Percentiles rank a stretch among this genome's conserved stretches.
Conservation (phyloP, 1,140 invertebrate species). For the Reticulitermes speratus region DNA sequence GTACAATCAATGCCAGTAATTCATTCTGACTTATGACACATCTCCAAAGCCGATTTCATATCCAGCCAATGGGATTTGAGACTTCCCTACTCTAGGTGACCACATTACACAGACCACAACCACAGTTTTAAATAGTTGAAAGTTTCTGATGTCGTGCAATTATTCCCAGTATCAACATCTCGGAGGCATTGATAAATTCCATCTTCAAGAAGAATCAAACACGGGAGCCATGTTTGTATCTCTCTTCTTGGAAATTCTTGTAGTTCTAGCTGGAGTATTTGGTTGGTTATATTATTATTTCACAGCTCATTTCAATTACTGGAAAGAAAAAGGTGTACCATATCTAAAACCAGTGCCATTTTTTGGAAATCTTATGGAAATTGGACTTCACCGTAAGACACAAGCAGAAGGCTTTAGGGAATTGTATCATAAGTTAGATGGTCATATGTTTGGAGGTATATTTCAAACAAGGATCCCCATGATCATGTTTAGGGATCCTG, state of each 20-base stretch:
- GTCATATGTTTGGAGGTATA: conserved; percentile 49
- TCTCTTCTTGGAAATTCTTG: not conserved
- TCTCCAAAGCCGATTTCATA: too few relatives aligned
- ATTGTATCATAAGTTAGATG: conserved; percentile 41
- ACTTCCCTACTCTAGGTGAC: too few relatives aligned
- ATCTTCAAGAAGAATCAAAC: not conserved
- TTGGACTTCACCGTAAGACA: not conserved
- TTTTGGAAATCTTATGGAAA: conserved; percentile 44
- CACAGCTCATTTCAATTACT: conserved; percentile 45
- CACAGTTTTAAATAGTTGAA: too few relatives aligned
- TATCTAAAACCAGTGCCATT: conserved; percentile 41
- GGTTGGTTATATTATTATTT: conserved; percentile 35
- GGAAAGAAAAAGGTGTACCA: conserved; percentile 48
- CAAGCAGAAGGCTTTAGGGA: conserved; percentile 28
- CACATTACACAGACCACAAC: too few relatives aligned
- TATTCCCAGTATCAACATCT: too few relatives aligned
- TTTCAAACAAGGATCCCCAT: conserved; percentile 45
- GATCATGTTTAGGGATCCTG: conserved; percentile 47
- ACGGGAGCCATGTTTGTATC: conserved; percentile 28
- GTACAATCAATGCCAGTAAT: too few relatives aligned
- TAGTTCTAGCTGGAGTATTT: not conserved
- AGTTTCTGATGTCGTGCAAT: too few relatives aligned
- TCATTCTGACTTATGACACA: too few relatives aligned
- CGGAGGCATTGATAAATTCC: not conserved
- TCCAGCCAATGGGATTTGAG: too few relatives aligned